Percentiles rank a stretch among this genome's conserved stretches.
phyloP scores from a whole-genome alignment of 2,888 invertebrate genomes.

The Magallana nippona region DNA sequence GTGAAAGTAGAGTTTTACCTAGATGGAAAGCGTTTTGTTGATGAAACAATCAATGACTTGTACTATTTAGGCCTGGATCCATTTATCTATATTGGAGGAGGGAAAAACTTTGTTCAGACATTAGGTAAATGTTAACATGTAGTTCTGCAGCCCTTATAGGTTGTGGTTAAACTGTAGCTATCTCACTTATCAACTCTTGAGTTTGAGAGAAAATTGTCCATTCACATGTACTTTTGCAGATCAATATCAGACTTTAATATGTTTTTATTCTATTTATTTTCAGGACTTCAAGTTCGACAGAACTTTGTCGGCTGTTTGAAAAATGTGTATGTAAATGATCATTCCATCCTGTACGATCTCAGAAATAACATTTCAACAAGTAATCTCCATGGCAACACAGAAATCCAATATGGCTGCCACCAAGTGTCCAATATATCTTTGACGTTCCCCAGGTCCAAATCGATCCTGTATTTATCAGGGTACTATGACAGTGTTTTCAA shows the following conservation, averaged over 20 bases:
- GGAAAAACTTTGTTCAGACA: constrained; percentile 79
- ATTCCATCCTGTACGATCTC: constrained; percentile 93
- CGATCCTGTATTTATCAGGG: constrained; percentile 60
- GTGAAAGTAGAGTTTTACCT: constrained; percentile 87
- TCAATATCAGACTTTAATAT: neutral
- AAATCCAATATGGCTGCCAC: constrained; percentile 66
- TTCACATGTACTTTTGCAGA: neutral
- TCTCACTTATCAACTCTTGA: neutral
- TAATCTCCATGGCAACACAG: constrained; percentile 64
- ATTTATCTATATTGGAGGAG: constrained; percentile 94
- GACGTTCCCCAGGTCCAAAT: constrained; percentile 68
- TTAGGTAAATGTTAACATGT: constrained; percentile 56
- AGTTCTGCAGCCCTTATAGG: neutral
- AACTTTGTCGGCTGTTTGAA: constrained; percentile 94
- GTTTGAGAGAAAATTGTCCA: neutral
- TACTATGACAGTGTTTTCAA: constrained; percentile 59
- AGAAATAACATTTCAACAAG: constrained; percentile 52
- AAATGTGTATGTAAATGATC: constrained; percentile 95
- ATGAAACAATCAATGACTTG: constrained; percentile 83
- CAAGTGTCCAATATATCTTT: constrained; percentile 70
- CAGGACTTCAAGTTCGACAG: constrained; percentile 88
- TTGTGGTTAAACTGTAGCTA: neutral
- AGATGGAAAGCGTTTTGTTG: constrained; percentile 83
- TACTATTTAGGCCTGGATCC: constrained; percentile 92
- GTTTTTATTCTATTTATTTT: constrained; percentile 43